Evolutionary conservation across 2,113 vertebrate genomes (phyloP), one percentile per base, ranked within the genome.

Genomic region (Fregetta grallaria): DNA sequence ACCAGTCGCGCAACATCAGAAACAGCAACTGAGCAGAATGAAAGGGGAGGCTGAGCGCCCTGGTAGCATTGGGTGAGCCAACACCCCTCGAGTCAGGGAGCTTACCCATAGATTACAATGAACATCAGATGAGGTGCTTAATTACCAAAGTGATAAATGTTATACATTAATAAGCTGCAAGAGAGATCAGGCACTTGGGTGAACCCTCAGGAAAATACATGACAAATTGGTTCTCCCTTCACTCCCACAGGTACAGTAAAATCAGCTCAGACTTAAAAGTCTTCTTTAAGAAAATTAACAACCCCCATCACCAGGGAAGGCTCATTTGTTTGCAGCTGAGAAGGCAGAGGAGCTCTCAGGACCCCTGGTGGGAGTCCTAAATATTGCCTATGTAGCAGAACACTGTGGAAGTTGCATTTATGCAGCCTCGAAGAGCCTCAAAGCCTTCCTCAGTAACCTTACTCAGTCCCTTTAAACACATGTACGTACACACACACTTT

Each of bases 401-500:
- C 16, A 19, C 27, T 8, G 16, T 15, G 62, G 32, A 45, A 90
- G 30, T 6, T 23, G 20, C 21, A 27, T 32, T 38, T 56, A 19
- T 17, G 9, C 26, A 38, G 38, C 38, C 38, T 38, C 38, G 32
- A 61, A 36, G 26, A 72, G 25, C 59, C 53, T 73, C 27, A 15
- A 45, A 63, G 36, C 40, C 27, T 19, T 61, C 38, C 47, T 30
- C n/a, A n/a, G 32, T 9, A 47, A 30, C 15, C 20, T 36, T 32
- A 3, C n/a, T 20, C 18, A 8, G 66, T 32, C 44, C 26, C 45
- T 42, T 52, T 7, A 62, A 47, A 34, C 18, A 25, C 26, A 23
- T 3, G 32, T 10, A 30, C 2, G 1, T 12, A 15, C 21, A 36
- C 12, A 23, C 2, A 17, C 2, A 6, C 12, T 40, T n/a, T 56